These are phyloP conservation scores for Scaeva pyrastri DNA, from an alignment of 2,888 invertebrate genomes.

Conservation along the genomic window DNA sequence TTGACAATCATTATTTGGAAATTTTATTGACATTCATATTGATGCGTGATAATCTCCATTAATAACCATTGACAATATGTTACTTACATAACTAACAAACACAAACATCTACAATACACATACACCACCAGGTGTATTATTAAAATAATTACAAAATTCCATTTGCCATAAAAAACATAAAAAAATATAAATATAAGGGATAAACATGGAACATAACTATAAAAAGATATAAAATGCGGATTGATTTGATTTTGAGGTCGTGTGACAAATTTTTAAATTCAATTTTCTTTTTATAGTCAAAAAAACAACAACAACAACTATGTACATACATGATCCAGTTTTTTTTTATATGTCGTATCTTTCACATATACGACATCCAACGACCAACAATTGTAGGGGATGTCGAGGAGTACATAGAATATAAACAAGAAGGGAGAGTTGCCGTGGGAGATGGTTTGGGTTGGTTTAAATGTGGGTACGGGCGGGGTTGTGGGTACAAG, in stretches of 20 bases:
- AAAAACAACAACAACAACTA: constrained; percentile 5
- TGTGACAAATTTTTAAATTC: constrained; percentile 71
- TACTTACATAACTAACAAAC: background rate
- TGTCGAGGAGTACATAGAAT: background rate
- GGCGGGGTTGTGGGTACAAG: background rate
- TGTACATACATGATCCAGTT: constrained; percentile 40
- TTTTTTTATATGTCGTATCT: background rate
- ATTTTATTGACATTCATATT: constrained; percentile 53
- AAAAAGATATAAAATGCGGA: constrained; percentile 3
- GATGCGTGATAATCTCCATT: constrained; percentile 62
- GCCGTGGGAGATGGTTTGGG: too few species aligned
- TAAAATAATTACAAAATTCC: constrained; percentile 53
- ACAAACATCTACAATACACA: too few species aligned
- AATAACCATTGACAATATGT: constrained; percentile 37
- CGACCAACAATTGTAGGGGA: background rate
- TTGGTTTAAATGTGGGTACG: too few species aligned
- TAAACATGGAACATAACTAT: background rate
- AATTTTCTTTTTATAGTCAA: constrained; percentile 44
- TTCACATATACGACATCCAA: constrained; percentile 45
- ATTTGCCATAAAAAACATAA: constrained; percentile 35
- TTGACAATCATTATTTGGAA: constrained; percentile 47
- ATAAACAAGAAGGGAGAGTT: background rate
- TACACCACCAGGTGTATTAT: background rate
- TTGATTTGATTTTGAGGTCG: constrained; percentile 57
- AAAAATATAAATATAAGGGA: constrained; percentile 8